A percentile compares a stretch with the other conserved stretches of the same genome.
Evolutionary conservation across 2,797 vertebrate genomes (phyloP).

Genomic region (Microchirus variegatus): DNA sequence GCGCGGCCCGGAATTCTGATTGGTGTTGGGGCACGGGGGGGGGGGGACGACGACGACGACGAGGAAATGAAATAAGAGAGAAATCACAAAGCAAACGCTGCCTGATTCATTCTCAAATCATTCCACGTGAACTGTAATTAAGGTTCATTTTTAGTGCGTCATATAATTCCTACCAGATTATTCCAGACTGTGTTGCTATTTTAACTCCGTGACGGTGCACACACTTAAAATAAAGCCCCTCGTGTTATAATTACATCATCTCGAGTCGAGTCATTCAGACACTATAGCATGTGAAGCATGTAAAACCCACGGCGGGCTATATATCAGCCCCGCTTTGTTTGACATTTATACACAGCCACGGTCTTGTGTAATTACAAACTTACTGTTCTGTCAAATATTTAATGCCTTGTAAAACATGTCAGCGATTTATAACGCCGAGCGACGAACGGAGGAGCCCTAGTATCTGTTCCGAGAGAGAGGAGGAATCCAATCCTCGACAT

Average conservation of each 20-base stretch:
- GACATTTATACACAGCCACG: slow-evolving; percentile 79
- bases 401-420: slow-evolving; percentile 78
- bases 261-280: slow-evolving; percentile 74
- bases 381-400: slow-evolving; percentile 78
- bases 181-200: slow-evolving; percentile 57
- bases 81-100: slow-evolving; percentile 22
- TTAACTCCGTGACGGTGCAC: slow-evolving; percentile 54
- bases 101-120: slow-evolving; percentile 36
- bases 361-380: slow-evolving; percentile 72
- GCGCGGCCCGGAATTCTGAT: slow-evolving; percentile 27
- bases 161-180: slow-evolving; percentile 59
- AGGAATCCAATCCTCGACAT: slow-evolving; percentile 40
- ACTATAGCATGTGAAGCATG: slow-evolving; percentile 72
- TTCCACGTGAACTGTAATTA: slow-evolving; percentile 48
- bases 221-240: slow-evolving; percentile 60
- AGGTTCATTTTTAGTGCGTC: slow-evolving; percentile 44
- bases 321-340: slow-evolving; percentile 78
- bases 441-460: slow-evolving; percentile 36
- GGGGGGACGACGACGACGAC: too few species aligned
- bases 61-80: slow-evolving; percentile 9
- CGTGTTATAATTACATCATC: slow-evolving; percentile 77
- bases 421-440: slow-evolving; percentile 59
- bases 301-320: slow-evolving; percentile 70
- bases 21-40: too few species aligned
- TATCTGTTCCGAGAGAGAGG: slow-evolving; percentile 27